Conservation (phyloP, 2,888 invertebrate species). For the Blastobasis adustella region DNA sequence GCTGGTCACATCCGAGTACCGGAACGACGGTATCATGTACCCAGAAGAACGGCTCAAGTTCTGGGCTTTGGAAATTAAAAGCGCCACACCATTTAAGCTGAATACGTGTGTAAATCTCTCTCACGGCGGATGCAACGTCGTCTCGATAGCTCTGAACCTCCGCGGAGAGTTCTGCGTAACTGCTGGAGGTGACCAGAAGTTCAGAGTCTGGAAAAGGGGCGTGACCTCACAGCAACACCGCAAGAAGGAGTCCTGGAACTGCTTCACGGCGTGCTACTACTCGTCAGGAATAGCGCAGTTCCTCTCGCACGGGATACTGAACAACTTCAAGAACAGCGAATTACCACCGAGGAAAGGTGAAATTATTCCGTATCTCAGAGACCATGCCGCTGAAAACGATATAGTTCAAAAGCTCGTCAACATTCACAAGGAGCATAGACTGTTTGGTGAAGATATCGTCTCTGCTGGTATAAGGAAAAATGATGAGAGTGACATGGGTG, state of each 20-base stretch:
- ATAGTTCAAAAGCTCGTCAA: slow-evolving; percentile 44
- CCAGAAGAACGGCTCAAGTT: slow-evolving; percentile 65
- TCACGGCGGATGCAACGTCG: slow-evolving; percentile 58
- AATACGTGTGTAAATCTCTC: slow-evolving; percentile 62
- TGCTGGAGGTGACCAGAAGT: slow-evolving; percentile 59
- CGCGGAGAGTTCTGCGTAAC: slow-evolving; percentile 59
- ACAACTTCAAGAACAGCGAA: slow-evolving; percentile 42
- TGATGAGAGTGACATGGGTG: slow-evolving; percentile 51
- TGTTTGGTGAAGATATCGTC: slow-evolving; percentile 21
- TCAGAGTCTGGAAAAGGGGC: slow-evolving; percentile 56
- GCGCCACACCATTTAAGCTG: slow-evolving; percentile 39
- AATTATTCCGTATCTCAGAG: slow-evolving; percentile 36
- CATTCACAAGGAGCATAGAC: slow-evolving; percentile 42
- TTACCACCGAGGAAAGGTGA: slow-evolving; percentile 14
- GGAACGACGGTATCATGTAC: slow-evolving; percentile 55
- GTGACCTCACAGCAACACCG: slow-evolving; percentile 22
- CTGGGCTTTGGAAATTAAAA: slow-evolving; percentile 38
- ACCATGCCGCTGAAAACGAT: slow-evolving; percentile 29
- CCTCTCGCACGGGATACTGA: slow-evolving; percentile 43
- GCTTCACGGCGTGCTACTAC: slow-evolving; percentile 62
- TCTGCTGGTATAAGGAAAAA: slow-evolving; percentile 25
- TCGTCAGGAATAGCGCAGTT: slow-evolving; percentile 53
- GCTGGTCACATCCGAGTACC: slow-evolving; percentile 63
- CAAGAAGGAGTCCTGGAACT: slow-evolving; percentile 40
- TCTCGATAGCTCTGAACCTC: slow-evolving; percentile 47